Conservation (phyloP, 2,113 vertebrate species). For the Ageneiosus marmoratus region DNA sequence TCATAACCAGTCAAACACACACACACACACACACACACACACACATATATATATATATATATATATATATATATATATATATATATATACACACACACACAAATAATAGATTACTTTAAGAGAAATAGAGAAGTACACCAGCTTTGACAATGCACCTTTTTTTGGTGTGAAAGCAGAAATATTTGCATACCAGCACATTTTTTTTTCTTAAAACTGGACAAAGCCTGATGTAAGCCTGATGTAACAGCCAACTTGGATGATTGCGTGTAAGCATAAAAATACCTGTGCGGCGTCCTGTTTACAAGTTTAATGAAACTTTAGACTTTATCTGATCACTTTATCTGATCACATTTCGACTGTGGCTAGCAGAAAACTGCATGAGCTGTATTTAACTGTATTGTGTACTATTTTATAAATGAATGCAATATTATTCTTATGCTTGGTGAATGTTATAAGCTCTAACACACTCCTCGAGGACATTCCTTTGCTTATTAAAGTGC, state of each 20-base stretch:
- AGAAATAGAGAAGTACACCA: slow-evolving; percentile 11
- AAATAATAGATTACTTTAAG: neutral
- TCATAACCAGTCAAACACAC: neutral
- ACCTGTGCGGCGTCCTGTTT: neutral
- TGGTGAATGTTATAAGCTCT: too few relatives aligned
- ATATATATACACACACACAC: neutral
- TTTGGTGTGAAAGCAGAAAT: slow-evolving; percentile 20
- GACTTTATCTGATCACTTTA: neutral
- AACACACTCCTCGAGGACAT: neutral
- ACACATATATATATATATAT: too few relatives aligned
- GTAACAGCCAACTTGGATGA: neutral
- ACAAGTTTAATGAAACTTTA: neutral
- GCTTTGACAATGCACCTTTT: slow-evolving; percentile 6
- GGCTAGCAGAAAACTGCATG: too few relatives aligned
- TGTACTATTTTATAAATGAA: neutral
- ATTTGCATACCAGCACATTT: slow-evolving; percentile 25
- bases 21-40: slow-evolving; percentile 18
- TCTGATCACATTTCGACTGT: neutral
- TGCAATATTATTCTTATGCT: neutral
- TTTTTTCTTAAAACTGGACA: slow-evolving; percentile 3
- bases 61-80: too few relatives aligned
- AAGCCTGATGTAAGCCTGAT: slow-evolving; percentile 27
- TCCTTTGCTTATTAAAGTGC: too few relatives aligned
- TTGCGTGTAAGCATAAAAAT: slow-evolving; percentile 11
- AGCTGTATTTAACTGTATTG: too few relatives aligned